Percentiles rank a stretch among this genome's conserved stretches.
These are phyloP conservation scores for Salvelinus fontinalis DNA, from an alignment of 2,113 vertebrate genomes.

Conservation along the genomic window DNA sequence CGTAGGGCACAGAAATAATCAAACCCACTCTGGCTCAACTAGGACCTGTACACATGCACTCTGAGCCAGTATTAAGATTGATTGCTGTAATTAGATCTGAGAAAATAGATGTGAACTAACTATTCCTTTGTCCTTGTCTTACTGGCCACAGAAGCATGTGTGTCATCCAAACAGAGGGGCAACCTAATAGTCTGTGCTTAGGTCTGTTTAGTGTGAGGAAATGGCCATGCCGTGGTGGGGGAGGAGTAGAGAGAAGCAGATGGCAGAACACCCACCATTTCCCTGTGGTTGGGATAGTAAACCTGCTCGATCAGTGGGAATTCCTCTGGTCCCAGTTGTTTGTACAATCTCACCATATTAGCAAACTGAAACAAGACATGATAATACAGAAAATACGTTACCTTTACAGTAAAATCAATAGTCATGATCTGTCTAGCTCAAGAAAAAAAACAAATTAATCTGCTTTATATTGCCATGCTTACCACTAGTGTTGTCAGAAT, in stretches of 20 bases:
- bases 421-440: neutral
- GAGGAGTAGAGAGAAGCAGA: slow-evolving; percentile 27
- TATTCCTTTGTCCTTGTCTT: slow-evolving; percentile 9
- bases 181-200: neutral
- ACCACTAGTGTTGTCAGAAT: no score
- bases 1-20: slow-evolving; percentile 19
- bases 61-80: neutral
- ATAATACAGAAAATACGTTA: neutral
- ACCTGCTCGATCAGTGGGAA: slow-evolving; percentile 92
- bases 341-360: slow-evolving; percentile 85
- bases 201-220: neutral
- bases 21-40: slow-evolving; percentile 13
- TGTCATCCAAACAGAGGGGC: slow-evolving; percentile 12
- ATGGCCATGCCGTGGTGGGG: neutral
- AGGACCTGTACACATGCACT: neutral
- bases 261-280: slow-evolving; percentile 82
- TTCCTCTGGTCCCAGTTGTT: slow-evolving; percentile 84
- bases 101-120: slow-evolving; percentile 47
- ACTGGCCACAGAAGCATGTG: neutral
- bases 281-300: slow-evolving; percentile 91
- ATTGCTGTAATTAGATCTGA: neutral
- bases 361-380: slow-evolving; percentile 75
- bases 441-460: no score
- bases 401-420: neutral
- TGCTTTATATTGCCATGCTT: no score